Percentiles rank a stretch among this genome's conserved stretches.
These are phyloP conservation scores for Cardiocondyla obscurior DNA, from an alignment of 1,140 invertebrate genomes.

Conservation along the genomic window DNA sequence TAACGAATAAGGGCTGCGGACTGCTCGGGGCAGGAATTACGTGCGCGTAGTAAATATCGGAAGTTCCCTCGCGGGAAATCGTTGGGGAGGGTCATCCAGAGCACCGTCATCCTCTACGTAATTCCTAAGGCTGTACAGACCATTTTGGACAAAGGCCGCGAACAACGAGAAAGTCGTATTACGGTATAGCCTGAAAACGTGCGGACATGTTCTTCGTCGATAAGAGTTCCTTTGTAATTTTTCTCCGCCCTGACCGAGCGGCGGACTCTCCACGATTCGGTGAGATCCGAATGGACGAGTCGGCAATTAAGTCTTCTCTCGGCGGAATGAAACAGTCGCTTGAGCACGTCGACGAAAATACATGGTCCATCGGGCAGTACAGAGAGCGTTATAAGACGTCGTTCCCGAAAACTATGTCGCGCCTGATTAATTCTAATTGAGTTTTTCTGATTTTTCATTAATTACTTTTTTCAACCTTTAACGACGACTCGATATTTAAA, in stretches of 20 bases:
- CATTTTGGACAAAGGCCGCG: not conserved
- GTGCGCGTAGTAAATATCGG: constrained; percentile 10
- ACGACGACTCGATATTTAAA: too few relatives aligned
- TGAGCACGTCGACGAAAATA: not conserved
- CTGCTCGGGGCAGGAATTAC: not conserved
- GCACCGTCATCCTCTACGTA: not conserved
- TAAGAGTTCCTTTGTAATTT: too few relatives aligned
- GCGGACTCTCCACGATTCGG: not conserved
- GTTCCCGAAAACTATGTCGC: too few relatives aligned
- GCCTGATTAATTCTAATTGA: too few relatives aligned
- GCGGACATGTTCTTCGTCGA: too few relatives aligned
- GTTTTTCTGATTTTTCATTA: too few relatives aligned
- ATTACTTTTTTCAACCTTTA: too few relatives aligned
- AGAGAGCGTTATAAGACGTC: too few relatives aligned
- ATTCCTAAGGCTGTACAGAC: not conserved
- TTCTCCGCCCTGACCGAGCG: too few relatives aligned
- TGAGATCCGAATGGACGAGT: not conserved
- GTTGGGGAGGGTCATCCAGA: not conserved
- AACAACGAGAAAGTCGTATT: not conserved
- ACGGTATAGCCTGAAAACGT: too few relatives aligned
- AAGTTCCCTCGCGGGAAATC: constrained; percentile 13
- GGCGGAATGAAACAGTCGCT: not conserved
- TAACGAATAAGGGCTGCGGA: not conserved
- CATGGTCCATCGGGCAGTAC: too few relatives aligned
- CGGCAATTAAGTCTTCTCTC: not conserved